A percentile compares a stretch with the other conserved stretches of the same genome.
phyloP scores from a whole-genome alignment of 2,888 invertebrate species.

The Thumatha senex region DNA sequence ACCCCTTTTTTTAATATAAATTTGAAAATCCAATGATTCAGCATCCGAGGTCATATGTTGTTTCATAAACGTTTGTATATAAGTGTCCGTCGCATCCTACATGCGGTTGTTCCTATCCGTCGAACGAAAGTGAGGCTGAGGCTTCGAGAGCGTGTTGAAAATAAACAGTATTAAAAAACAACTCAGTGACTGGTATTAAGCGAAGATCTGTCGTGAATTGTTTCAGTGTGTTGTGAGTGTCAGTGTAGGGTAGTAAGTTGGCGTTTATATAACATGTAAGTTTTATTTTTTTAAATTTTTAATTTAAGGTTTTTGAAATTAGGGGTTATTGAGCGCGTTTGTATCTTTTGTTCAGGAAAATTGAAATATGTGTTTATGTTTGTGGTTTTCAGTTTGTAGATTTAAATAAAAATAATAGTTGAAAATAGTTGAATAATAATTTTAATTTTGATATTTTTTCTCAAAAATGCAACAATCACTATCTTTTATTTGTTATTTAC shows the following conservation, averaged over 20 bases:
- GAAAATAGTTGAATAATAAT: neutral
- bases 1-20: constrained; percentile 7
- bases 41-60: constrained; percentile 30
- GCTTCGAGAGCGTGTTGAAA: constrained; percentile 17
- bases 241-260: constrained; percentile 43
- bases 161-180: constrained; percentile 17
- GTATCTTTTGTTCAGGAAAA: constrained; percentile 24
- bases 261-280: constrained; percentile 35
- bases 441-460: too few species aligned
- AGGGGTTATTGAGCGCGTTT: constrained; percentile 23
- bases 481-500: too few species aligned
- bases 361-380: neutral
- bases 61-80: constrained; percentile 48
- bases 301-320: neutral
- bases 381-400: neutral
- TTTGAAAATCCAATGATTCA: constrained; percentile 26
- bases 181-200: constrained; percentile 27
- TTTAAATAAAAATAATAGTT: neutral
- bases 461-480: too few species aligned
- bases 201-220: constrained; percentile 28
- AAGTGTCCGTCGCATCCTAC: constrained; percentile 28
- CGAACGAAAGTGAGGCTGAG: constrained; percentile 36
- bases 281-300: constrained; percentile 12
- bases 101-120: constrained; percentile 38
- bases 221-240: constrained; percentile 46